Evolutionary conservation across 2,888 invertebrate species (phyloP).

Genomic region (Lissonota sp.): DNA sequence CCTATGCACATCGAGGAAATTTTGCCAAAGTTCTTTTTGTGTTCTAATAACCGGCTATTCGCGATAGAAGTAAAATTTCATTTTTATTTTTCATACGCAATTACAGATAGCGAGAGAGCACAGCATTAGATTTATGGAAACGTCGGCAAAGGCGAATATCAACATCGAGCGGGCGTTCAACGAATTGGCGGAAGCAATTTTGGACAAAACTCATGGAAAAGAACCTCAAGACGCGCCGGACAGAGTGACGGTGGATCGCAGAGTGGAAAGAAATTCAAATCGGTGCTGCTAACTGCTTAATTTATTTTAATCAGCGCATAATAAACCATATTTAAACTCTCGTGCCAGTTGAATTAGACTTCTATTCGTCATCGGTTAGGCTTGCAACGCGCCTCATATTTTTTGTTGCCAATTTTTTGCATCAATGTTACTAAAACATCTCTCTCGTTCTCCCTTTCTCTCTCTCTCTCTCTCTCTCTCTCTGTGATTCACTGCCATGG

Average conservation of each 20-base stretch:
- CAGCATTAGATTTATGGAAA: slow-evolving; percentile 98
- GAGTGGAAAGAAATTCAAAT: slow-evolving; percentile 87
- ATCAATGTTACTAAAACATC: slow-evolving; percentile 56
- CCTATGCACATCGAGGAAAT: too few relatives aligned
- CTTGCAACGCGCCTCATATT: slow-evolving; percentile 68
- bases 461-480: slow-evolving; percentile 18
- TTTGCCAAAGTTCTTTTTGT: too few relatives aligned
- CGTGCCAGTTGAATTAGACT: slow-evolving; percentile 77
- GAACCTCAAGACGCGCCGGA: slow-evolving; percentile 92
- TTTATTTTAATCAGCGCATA: slow-evolving; percentile 65
- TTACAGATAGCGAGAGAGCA: slow-evolving; percentile 97
- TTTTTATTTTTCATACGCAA: not conserved
- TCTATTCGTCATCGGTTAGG: slow-evolving; percentile 74
- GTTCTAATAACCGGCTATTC: too few relatives aligned
- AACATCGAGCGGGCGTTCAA: slow-evolving; percentile 98
- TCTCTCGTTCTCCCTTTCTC: not conserved
- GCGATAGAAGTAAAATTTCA: too few relatives aligned
- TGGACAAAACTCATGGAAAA: slow-evolving; percentile 94
- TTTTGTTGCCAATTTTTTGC: slow-evolving; percentile 66
- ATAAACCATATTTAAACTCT: slow-evolving; percentile 72
- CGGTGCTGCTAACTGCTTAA: slow-evolving; percentile 85
- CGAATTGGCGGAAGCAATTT: slow-evolving; percentile 96
- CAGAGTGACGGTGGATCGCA: slow-evolving; percentile 90
- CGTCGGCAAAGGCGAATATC: slow-evolving; percentile 98
- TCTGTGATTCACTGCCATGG: slow-evolving; percentile 54